These are phyloP conservation scores for Hirtodrosophila alboralis DNA, from an alignment of 2,888 invertebrate species.

Conservation along the genomic window DNA sequence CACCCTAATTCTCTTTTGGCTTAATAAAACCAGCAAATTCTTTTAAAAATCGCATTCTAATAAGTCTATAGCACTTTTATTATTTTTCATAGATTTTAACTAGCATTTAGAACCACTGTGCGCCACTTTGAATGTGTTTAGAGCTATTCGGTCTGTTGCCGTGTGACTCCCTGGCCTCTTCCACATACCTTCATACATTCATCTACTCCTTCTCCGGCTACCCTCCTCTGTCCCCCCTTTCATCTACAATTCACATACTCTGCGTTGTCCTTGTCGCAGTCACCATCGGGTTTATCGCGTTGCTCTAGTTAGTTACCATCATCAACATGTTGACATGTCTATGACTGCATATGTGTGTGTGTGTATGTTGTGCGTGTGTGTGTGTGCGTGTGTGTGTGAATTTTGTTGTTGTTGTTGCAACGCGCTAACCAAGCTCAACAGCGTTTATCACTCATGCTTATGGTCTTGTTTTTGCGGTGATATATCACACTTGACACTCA, in stretches of 20 bases:
- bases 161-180: slow-evolving; percentile 28
- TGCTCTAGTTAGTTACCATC: slow-evolving; percentile 78
- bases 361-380: slow-evolving; percentile 18
- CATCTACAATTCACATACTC: slow-evolving; percentile 18
- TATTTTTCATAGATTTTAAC: neutral
- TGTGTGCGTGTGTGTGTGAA: slow-evolving; percentile 15
- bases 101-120: slow-evolving; percentile 31
- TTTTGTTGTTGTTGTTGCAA: slow-evolving; percentile 31
- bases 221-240: no score
- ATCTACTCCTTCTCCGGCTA: no score
- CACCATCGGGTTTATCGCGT: slow-evolving; percentile 61
- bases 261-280: slow-evolving; percentile 23
- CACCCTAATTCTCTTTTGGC: no score
- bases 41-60: no score
- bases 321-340: slow-evolving; percentile 80
- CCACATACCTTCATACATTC: neutral
- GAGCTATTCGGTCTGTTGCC: slow-evolving; percentile 44
- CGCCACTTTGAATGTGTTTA: slow-evolving; percentile 47
- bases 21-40: no score
- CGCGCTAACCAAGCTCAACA: slow-evolving; percentile 73
- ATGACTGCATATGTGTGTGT: slow-evolving; percentile 62
- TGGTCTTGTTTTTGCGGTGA: slow-evolving; percentile 82
- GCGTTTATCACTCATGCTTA: slow-evolving; percentile 80
- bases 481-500: slow-evolving; percentile 82
- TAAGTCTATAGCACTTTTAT: no score